Conservation (phyloP, 2,797 vertebrate species). For the Phrynocephalus forsythii region DNA sequence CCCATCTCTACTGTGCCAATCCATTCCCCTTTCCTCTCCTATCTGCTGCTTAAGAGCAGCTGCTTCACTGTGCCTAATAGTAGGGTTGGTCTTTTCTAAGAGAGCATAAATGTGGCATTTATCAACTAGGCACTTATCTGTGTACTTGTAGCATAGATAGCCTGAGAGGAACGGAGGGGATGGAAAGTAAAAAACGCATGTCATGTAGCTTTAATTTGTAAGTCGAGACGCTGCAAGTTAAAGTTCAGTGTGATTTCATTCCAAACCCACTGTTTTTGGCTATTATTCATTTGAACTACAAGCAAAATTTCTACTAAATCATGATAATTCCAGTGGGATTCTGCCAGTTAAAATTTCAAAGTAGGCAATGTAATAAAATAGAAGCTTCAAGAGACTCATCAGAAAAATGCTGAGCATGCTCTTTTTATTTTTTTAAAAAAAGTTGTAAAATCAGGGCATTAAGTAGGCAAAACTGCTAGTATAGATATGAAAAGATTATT, state of each 20-base stretch:
- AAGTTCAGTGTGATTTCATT: background rate
- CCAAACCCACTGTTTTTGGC: background rate
- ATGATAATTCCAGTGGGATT: background rate
- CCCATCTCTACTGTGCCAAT: too few relatives aligned
- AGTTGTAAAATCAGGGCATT: background rate
- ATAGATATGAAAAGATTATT: slow-evolving; percentile 20
- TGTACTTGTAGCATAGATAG: background rate
- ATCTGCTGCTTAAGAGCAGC: background rate
- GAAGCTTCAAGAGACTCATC: background rate
- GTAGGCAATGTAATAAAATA: slow-evolving; percentile 14
- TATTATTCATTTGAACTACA: background rate
- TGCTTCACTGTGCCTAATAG: background rate
- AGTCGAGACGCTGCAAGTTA: background rate
- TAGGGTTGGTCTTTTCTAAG: background rate
- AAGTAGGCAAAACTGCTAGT: background rate
- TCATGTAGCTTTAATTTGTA: background rate
- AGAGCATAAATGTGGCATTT: background rate
- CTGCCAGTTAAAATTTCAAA: slow-evolving; percentile 1
- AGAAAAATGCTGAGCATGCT: slow-evolving; percentile 8
- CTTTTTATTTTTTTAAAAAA: background rate
- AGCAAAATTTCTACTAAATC: slow-evolving; percentile 1
- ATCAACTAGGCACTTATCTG: background rate
- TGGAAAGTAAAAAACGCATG: background rate
- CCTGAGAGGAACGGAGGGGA: too few relatives aligned
- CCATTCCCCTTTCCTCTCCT: background rate